phyloP scores from a whole-genome alignment of 2,797 vertebrate species.

The Acanthis flammea region DNA sequence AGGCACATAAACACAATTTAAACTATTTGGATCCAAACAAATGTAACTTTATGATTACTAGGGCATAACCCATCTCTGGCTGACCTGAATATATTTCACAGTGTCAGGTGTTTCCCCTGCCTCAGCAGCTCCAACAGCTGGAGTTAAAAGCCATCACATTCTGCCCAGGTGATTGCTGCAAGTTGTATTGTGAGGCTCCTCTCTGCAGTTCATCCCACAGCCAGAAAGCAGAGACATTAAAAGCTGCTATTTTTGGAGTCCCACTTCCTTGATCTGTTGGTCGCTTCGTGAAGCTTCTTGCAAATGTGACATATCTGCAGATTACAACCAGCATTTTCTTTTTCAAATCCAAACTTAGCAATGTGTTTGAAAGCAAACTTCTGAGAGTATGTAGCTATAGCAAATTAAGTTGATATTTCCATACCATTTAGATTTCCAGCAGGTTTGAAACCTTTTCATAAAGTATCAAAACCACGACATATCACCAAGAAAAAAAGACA shows the following conservation, averaged over 20 bases:
- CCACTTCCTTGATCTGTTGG: neutral
- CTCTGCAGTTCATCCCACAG: neutral
- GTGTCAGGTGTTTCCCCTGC: neutral
- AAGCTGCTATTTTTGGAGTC: neutral
- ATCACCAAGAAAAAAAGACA: neutral
- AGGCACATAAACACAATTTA: neutral
- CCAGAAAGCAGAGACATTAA: neutral
- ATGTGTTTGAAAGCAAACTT: neutral
- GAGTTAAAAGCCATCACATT: neutral
- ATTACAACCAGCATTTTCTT: neutral
- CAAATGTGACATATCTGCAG: neutral
- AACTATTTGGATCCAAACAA: neutral
- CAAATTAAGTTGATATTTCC: neutral
- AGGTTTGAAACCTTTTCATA: neutral
- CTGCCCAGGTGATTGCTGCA: neutral
- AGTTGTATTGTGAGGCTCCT: neutral
- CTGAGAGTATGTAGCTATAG: fast-evolving
- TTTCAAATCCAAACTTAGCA: neutral
- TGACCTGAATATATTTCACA: neutral
- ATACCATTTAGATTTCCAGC: neutral
- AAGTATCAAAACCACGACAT: neutral
- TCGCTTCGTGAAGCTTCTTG: neutral
- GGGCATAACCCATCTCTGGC: neutral
- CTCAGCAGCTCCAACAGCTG: neutral
- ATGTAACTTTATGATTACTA: neutral